phyloP scores from a whole-genome alignment of 2,113 vertebrate species.

The Lepisosteus oculatus region DNA sequence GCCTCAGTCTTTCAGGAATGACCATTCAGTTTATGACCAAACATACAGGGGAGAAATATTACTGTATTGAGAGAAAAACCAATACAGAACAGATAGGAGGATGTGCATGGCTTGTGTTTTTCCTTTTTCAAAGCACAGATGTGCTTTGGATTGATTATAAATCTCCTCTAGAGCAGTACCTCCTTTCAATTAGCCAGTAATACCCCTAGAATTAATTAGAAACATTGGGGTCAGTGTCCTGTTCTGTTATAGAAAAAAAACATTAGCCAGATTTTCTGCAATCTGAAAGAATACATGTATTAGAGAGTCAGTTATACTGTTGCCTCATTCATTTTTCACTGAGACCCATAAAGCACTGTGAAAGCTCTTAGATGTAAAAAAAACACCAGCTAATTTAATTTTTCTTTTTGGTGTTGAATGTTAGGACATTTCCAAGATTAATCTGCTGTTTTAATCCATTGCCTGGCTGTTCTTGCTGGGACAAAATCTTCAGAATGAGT shows the following conservation, averaged over 20 bases:
- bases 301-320: too few relatives aligned
- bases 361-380: neutral
- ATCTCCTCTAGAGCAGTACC: constrained; percentile 52
- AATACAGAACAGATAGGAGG: too few relatives aligned
- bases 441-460: neutral
- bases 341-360: neutral
- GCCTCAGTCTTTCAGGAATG: too few relatives aligned
- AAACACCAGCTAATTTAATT: constrained; percentile 2
- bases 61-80: too few relatives aligned
- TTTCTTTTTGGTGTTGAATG: neutral
- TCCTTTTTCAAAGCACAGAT: constrained; percentile 52
- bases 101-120: neutral
- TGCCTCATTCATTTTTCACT: neutral
- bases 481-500: neutral
- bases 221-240: constrained; percentile 16
- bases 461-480: neutral
- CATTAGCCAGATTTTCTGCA: constrained; percentile 35
- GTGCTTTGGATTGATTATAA: constrained; percentile 60
- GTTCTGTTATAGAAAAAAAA: neutral
- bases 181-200: constrained; percentile 40
- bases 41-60: too few relatives aligned
- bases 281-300: neutral
- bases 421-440: neutral
- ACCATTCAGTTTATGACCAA: too few relatives aligned
- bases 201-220: constrained; percentile 28